These are phyloP conservation scores for Asobara japonica DNA, from an alignment of 1,140 invertebrate genomes.

Conservation along the genomic window DNA sequence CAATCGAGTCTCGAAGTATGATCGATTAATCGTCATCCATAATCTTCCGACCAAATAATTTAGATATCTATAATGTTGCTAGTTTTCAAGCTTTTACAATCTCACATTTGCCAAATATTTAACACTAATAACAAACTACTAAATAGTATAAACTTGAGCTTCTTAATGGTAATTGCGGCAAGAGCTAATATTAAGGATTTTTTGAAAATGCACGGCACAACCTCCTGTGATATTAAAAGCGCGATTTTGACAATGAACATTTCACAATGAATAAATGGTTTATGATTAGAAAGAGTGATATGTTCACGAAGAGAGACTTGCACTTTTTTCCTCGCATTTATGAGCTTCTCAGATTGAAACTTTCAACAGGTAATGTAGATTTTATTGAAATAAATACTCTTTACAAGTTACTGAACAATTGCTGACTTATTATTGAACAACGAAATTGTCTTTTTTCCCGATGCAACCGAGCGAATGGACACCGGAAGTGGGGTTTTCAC, in stretches of 20 bases:
- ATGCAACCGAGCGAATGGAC: too few relatives aligned
- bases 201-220: neutral
- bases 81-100: neutral
- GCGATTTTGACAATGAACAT: neutral
- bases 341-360: neutral
- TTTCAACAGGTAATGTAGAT: neutral
- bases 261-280: neutral
- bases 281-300: neutral
- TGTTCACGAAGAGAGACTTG: neutral
- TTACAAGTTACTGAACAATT: neutral
- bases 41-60: neutral
- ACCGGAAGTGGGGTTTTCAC: too few relatives aligned
- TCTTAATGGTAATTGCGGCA: neutral
- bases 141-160: neutral
- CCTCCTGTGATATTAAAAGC: constrained; percentile 5
- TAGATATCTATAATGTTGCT: neutral
- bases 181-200: neutral
- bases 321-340: neutral
- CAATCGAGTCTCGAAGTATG: neutral
- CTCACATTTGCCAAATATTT: neutral
- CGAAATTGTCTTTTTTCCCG: too few relatives aligned
- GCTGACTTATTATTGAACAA: too few relatives aligned
- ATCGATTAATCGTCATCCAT: neutral
- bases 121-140: neutral
- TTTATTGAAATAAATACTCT: neutral